Conservation (phyloP, 2,797 vertebrate species). For the Enteromius trimaculatus region DNA sequence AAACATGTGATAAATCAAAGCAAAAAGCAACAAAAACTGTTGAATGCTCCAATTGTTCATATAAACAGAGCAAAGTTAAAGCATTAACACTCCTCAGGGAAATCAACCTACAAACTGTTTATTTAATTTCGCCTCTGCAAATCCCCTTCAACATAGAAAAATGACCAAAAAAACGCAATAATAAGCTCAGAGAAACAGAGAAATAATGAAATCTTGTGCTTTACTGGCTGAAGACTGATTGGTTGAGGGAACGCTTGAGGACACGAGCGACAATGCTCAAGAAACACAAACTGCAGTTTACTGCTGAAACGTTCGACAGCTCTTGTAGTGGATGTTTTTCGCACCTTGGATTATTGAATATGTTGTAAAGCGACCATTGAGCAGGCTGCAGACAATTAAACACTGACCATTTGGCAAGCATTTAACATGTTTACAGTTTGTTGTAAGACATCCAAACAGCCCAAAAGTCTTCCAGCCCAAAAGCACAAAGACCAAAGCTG, state of each 20-base stretch:
- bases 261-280: neutral
- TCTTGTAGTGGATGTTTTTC: conserved; percentile 12
- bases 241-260: neutral
- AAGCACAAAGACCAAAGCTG: conserved; percentile 8
- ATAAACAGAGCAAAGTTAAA: neutral
- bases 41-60: neutral
- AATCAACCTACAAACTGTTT: neutral
- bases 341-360: conserved; percentile 9
- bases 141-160: neutral
- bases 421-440: conserved; percentile 27
- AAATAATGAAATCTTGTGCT: neutral
- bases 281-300: neutral
- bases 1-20: neutral
- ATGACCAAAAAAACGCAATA: neutral
- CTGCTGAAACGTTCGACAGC: neutral
- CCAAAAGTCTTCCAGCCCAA: neutral
- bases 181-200: neutral
- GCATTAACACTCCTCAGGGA: neutral
- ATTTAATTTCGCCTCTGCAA: neutral
- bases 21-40: neutral
- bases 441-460: conserved; percentile 14
- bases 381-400: conserved; percentile 3
- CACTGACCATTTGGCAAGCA: neutral
- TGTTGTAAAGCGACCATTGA: conserved; percentile 8
- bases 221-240: conserved; percentile 6